Base-by-base conservation (phyloP, 2,113 vertebrate species). In the Tupaia tana region DNA sequence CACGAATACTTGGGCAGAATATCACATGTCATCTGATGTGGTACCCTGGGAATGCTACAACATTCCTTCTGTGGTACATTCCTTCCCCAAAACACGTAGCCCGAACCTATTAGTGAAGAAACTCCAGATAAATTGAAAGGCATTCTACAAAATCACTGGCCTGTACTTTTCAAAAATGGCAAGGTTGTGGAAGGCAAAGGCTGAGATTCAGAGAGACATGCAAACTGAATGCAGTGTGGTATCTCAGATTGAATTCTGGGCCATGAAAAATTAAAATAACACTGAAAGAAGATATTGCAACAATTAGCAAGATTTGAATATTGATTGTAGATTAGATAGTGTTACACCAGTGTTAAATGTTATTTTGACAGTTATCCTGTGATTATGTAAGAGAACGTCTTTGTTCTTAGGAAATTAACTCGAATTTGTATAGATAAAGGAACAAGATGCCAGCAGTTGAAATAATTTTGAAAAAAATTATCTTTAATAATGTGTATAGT, bases 281-380 rank as follows among this genome's bases (percentile, higher is more conserved):
- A 69, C 13, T 54, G 75, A 56, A 77, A 64, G 19, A 69, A 83
- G 75, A 86, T 63, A 80, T 66, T 43, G 52, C 29, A 43, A 73
- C 5, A 77, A 7, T 92, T 89, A 91, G 67, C 56, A 67, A 93
- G 85, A 88, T 78, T 43, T 82, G 63, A 63, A 64, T 94, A 29
- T 54, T 58, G n/a, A 9, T 16, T 86, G 14, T 90, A 22, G 14
- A 24, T 81, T 86, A 18, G 24, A 79, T 86, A 92, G 77, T 61
- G 94, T 24, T 78, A 29, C 54, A 19, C 85, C 63, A 78, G 6
- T 95, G 10, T 86, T 85, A 80, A 73, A 63, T 88, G 20, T 64
- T 89, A 61, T 89, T 96, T 96, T 89, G 31, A 52, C 89, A 93
- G 59, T 63, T 94, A 80, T 52, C 61, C 61, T 69, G 9, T 91